Evolutionary conservation across 30 jellyfish, hydroid and myxozoan genomes (phyloP), one percentile per base, ranked within the genome.

Genomic region (Aurelia sp.): DNA sequence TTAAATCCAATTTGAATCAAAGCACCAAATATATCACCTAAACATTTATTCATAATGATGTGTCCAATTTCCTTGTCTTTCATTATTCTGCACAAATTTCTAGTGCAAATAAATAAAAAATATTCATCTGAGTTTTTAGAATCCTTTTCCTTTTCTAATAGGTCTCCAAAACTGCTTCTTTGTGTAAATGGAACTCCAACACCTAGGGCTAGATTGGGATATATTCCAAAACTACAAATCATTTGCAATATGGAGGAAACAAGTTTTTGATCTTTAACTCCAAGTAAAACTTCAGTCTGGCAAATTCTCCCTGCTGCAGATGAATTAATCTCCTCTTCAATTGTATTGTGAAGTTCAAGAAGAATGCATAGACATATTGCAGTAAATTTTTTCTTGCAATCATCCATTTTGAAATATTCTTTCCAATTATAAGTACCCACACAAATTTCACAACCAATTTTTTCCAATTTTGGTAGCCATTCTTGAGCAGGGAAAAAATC

Each of bases 1-100:
- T 61, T 50, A 33, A 75, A 86, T 20, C 92, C 83, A 9, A 82
- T 57, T 55, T 82, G 92, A 31, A 82, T 82, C 85, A 82, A 82
- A 69, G 85, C 55, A 13, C 80, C 92, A 71, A 82, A 6, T 8
- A 82, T 33, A n/a, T 82, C 92, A 55, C 79, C 85, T 16, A 82
- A 57, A 33, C 57, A 82, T 55, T 70, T 82, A 13, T 62, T 70
- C 10, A 41, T 7, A 17, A 82, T 63, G 16, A 82, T 17, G 0
- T 74, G 78, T 35, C 85, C 86, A 30, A 82, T 17, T 16, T 67
- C 85, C 61, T 44, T 70, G 50, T 71, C 48, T 22, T 35, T 59
- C 35, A 61, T 64, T 40, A 70, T 10, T 13, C 18, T 13, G 74
- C 92, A 82, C 35, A 82, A 57, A 4, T 66, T 37, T 55, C 62